Base-by-base conservation (phyloP, 2,113 vertebrate species). In the Gymnogyps californianus region DNA sequence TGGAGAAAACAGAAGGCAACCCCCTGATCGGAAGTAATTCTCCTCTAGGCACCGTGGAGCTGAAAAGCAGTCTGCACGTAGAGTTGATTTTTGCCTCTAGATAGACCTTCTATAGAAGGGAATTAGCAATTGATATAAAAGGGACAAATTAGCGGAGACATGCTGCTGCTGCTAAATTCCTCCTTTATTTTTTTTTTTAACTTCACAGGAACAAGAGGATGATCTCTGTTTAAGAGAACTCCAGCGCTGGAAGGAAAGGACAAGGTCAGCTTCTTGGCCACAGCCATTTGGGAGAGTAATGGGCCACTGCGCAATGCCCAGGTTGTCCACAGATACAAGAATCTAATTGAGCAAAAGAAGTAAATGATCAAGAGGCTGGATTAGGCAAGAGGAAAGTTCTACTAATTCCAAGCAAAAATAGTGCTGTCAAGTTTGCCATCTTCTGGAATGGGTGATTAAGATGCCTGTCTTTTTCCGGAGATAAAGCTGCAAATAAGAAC, bases 401-500 rank as follows among this genome's bases (percentile, higher is more conserved):
- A 62, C 72, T 32, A 64, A 94, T 64, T 52, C 51, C 38, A 85
- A 82, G 34, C 66, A 91, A 94, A 96, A 94, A 62, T 13, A 84
- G 52, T 6, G 2, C 67, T 85, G 57, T 92, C 83, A 88, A 69
- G 58, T 79, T 86, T 64, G 79, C 70, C 83, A 65, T 52, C 75
- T 94, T 79, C 87, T 89, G 67, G 83, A 88, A 74, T 9, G 26
- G 31, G 61, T 83, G 69, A 89, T 87, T 71, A 92, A 58, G 62
- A 49, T 46, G 31, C 17, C 42, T 89, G 51, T 71, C 65, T 82
- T 90, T 62, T 89, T 66, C 51, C 5, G 19, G 52, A 92, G 52
- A 59, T 75, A 87, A 89, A 91, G 74, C 81, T 93, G 72, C 47
- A 92, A 91, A 51, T 67, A 91, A 71, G 80, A 87, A 71, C 11